Conservation (phyloP, 2,888 invertebrate species). For the Asteroscopus sphinx region DNA sequence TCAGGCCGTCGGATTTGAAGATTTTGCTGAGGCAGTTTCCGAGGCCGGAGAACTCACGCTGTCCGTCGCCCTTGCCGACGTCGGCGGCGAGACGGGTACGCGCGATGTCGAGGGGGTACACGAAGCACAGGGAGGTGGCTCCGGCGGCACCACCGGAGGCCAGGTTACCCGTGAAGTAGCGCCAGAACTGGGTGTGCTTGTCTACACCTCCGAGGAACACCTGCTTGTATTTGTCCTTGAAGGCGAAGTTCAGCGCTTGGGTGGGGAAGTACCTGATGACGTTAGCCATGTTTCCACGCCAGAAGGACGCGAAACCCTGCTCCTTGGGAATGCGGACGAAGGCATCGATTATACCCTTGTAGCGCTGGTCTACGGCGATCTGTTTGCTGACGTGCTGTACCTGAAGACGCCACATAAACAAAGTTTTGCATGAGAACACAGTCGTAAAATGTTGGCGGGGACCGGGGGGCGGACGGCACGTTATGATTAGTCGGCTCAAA, state of each 20-base stretch:
- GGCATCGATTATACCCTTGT: conserved; percentile 97
- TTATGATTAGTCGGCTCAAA: too few relatives aligned
- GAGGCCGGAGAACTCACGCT: conserved; percentile 96
- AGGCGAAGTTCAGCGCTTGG: conserved; percentile 98
- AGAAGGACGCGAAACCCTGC: conserved; percentile 96
- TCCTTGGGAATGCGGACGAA: conserved; percentile 97
- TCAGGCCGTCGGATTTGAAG: conserved; percentile 95
- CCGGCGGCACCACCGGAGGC: conserved; percentile 98
- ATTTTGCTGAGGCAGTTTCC: conserved; percentile 96
- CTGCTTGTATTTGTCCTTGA: conserved; percentile 98
- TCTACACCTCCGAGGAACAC: conserved; percentile 96
- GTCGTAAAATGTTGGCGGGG: too few relatives aligned
- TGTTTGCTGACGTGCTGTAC: conserved; percentile 99
- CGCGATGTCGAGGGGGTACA: conserved; percentile 98
- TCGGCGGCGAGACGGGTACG: conserved; percentile 97
- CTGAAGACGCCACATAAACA: too few relatives aligned
- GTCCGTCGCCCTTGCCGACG: conserved; percentile 94
- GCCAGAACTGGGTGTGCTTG: conserved; percentile 98
- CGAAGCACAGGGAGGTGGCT: conserved; percentile 97
- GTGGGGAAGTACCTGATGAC: conserved; percentile 99
- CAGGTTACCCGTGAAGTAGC: conserved; percentile 96
- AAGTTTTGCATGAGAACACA: too few relatives aligned
- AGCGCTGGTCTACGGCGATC: conserved; percentile 96
- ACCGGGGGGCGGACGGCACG: too few relatives aligned
- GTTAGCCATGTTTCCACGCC: conserved; percentile 99